Evolutionary conservation across 2,888 invertebrate genomes (phyloP), one percentile per base, ranked within the genome.

Genomic region (Acrobasis suavella): DNA sequence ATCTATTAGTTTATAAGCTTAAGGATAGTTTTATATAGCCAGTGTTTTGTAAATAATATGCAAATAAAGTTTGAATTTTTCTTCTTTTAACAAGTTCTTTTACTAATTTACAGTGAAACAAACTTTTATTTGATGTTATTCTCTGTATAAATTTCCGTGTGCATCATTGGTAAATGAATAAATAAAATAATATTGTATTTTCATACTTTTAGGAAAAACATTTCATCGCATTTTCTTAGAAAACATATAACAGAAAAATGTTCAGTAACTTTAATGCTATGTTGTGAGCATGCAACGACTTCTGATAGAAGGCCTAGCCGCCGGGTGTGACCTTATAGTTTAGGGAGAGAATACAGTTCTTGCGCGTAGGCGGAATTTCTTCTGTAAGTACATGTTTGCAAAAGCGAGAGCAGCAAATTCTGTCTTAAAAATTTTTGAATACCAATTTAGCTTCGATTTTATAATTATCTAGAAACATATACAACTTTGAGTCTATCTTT

Each of bases 271-370:
- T 0, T 22, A 22, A 22, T 6, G 10, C 14, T 14, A 32, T 32
- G 10, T 39, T 12, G 10, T 42, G 10, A 42, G 5, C 42, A 12
- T 42, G 42, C 9, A 15, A 50, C 14, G 5, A 51, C 32, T 22
- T 9, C n/a, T 54, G 37, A 38, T 54, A 54, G 54, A 15, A 15
- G 37, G 37, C 15, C 22, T 22, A 22, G 22, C 22, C 54, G 38
- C 54, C 38, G 32, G 32, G n/a, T 54, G 54, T 37, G 54, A 55
- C 54, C 54, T 55, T 55, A 38, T 22, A 15, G 54, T 15, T 55
- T 15, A 55, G 15, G 54, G 54, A 8, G 38, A 15, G 54, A 10
- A 9, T 38, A 54, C 22, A 38, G 15, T 9, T 15, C 38, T 14
- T 55, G 8, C 15, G 54, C 54, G 54, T 38, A 15, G 38, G 54